A percentile compares a stretch with the other conserved stretches of the same genome.
Evolutionary conservation across 2,797 vertebrate species (phyloP).

Genomic region (Huso huso): DNA sequence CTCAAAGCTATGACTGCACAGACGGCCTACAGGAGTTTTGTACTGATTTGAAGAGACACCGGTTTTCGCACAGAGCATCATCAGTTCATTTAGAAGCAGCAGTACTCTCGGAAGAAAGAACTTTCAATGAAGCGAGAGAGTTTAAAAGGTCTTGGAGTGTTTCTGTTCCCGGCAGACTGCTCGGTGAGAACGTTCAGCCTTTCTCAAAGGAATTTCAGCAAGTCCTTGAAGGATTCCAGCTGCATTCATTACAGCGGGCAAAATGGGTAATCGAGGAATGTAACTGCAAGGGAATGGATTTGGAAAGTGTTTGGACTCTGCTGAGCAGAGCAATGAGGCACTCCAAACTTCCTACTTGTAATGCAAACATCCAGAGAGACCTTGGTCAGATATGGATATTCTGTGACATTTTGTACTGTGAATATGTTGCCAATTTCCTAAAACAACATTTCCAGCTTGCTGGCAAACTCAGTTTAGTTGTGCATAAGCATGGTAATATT

Average conservation of each 20-base stretch:
- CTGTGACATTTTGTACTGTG: constrained; percentile 79
- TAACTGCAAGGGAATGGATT: constrained; percentile 51
- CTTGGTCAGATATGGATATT: constrained; percentile 81
- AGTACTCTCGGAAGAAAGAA: constrained; percentile 27
- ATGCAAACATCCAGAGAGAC: constrained; percentile 78
- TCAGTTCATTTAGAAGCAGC: constrained; percentile 14
- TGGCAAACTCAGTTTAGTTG: constrained; percentile 67
- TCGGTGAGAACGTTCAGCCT: constrained; percentile 36
- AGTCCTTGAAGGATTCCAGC: constrained; percentile 54
- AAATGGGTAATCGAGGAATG: constrained; percentile 70
- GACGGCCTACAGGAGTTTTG: constrained; percentile 54
- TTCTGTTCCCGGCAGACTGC: constrained; percentile 36
- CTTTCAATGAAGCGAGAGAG: constrained; percentile 25
- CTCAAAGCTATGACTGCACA: constrained; percentile 45
- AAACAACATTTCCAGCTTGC: constrained; percentile 66
- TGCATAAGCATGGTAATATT: constrained; percentile 65
- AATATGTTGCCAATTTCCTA: constrained; percentile 72
- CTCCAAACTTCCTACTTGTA: constrained; percentile 70
- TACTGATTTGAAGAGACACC: constrained; percentile 26
- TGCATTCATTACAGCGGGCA: constrained; percentile 73
- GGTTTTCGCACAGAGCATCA: constrained; percentile 20
- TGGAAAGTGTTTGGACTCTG: constrained; percentile 74
- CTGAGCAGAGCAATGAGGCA: constrained; percentile 55
- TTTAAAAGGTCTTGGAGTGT: constrained; percentile 74
- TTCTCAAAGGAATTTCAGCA: constrained; percentile 62